Base-by-base conservation (phyloP, 2,888 invertebrate species). In the Mellilla xanthometata region DNA sequence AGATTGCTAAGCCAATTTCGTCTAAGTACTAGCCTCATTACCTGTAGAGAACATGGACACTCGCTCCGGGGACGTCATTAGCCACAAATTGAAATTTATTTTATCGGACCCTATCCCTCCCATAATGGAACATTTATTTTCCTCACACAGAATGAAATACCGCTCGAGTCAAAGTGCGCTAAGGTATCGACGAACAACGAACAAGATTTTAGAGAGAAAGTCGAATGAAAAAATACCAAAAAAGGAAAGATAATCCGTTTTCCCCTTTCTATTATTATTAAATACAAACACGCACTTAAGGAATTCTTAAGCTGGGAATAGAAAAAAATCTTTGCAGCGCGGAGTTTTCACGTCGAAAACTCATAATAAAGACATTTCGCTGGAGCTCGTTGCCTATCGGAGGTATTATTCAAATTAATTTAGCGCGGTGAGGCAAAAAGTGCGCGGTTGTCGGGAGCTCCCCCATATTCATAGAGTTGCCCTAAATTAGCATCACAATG, bases 401-500 rank as follows among this genome's bases (percentile, higher is more conserved):
- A 70, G 79, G 87, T 84, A 85, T 87, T 87, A 87, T 86, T 86
- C 83, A 87, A 86, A 86, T 86, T 85, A 85, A 87, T 86, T 83
- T 87, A 82, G 77, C 79, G 77, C 78, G 76, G 73, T 75, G 81
- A 81, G 78, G 82, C 79, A 86, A 88, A 88, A 87, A 89, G 80
- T 85, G 82, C 72, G 78, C 79, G 82, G 76, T 24, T 24, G 73
- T 72, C 65, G 74, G 72, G 68, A 72, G 69, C 77, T 65, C 78
- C 82, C 80, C 77, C 85, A 82, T 86, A 85, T 88, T 87, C 87
- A 87, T 84, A 83, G 82, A 76, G 80, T 76, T 77, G 81, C 76
- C 84, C 81, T 74, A 80, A 84, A 88, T 88, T 89, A 87, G 85
- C 88, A 88, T 88, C 78, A 87, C 86, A 88, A 89, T 86, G 85